phyloP scores from a whole-genome alignment of 2,888 invertebrate species.

The Tachina grossa region DNA sequence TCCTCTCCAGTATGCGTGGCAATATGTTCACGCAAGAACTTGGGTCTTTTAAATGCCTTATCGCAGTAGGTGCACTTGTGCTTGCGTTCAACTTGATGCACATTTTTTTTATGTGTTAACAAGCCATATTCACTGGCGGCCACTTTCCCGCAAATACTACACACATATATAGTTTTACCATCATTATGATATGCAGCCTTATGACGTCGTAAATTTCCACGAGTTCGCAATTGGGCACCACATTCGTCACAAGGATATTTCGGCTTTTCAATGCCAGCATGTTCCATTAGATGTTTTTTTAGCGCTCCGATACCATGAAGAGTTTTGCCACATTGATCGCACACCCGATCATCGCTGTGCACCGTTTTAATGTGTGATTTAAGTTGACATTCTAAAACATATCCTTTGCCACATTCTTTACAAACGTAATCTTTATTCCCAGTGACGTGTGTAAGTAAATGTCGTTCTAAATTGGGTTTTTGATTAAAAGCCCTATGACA shows the following conservation, averaged over 20 bases:
- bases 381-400: constrained; percentile 62
- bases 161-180: constrained; percentile 68
- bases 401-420: constrained; percentile 73
- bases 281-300: constrained; percentile 64
- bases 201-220: constrained; percentile 71
- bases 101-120: constrained; percentile 72
- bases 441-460: constrained; percentile 71
- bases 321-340: constrained; percentile 72
- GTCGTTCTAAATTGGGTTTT: constrained; percentile 67
- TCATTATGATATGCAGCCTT: constrained; percentile 73
- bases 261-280: constrained; percentile 61
- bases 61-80: constrained; percentile 73
- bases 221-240: constrained; percentile 70
- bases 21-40: constrained; percentile 74
- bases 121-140: constrained; percentile 72
- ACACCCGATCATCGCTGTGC: constrained; percentile 61
- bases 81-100: constrained; percentile 73
- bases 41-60: constrained; percentile 73
- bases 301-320: constrained; percentile 64
- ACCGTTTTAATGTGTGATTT: constrained; percentile 71
- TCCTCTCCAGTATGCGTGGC: constrained; percentile 75
- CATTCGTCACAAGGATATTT: constrained; percentile 72
- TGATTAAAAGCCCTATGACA: constrained; percentile 72
- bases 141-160: constrained; percentile 74
- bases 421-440: constrained; percentile 72